phyloP scores from a whole-genome alignment of 2,888 invertebrate species.

The Agriopis leucophaearia region DNA sequence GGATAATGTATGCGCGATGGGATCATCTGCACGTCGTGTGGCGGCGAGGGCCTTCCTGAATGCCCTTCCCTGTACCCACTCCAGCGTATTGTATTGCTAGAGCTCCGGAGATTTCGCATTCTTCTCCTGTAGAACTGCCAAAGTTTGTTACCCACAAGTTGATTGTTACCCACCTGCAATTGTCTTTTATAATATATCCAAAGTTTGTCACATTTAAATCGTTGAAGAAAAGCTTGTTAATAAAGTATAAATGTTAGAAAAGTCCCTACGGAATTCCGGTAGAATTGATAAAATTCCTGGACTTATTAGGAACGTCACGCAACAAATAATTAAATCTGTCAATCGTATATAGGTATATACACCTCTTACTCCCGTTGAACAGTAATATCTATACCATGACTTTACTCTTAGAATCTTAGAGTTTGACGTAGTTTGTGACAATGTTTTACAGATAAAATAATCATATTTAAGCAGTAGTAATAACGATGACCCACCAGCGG shows the following conservation, averaged over 20 bases:
- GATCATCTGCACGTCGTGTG: conserved; percentile 81
- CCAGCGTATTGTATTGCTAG: not conserved
- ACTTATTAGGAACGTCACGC: too few species aligned
- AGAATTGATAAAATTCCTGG: too few species aligned
- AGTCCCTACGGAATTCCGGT: too few species aligned
- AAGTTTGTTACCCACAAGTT: not conserved
- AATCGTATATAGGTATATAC: not conserved
- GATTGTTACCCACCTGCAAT: not conserved
- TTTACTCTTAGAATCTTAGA: too few species aligned
- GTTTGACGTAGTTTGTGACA: too few species aligned
- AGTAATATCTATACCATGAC: too few species aligned
- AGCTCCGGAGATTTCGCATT: not conserved
- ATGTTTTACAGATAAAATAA: too few species aligned
- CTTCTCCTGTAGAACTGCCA: not conserved
- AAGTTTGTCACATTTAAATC: not conserved
- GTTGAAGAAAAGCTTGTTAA: too few species aligned
- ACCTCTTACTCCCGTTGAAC: not conserved
- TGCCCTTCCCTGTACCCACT: conserved; percentile 32
- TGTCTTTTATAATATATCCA: not conserved
- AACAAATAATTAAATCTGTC: too few species aligned
- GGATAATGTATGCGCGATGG: conserved; percentile 84
- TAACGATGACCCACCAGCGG: too few species aligned
- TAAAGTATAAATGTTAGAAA: too few species aligned
- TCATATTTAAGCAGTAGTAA: too few species aligned
- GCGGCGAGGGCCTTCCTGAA: conserved; percentile 54